Percentiles rank a stretch among this genome's conserved stretches.
Evolutionary conservation across 1,140 invertebrate species (phyloP).

Genomic region (Aethina tumida): DNA sequence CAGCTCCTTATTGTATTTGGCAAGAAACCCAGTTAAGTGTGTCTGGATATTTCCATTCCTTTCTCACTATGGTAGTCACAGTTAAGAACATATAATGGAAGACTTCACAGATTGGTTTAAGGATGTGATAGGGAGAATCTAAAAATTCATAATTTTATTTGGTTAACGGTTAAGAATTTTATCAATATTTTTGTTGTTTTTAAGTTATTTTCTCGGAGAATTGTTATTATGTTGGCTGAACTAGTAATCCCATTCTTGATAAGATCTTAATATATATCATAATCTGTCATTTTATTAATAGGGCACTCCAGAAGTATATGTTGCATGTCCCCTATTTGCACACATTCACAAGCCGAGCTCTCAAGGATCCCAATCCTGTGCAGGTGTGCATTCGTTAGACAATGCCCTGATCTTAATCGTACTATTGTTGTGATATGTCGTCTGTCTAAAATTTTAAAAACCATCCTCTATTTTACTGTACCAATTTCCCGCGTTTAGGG

Average conservation of each 20-base stretch:
- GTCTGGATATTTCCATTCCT: too few species aligned
- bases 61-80: too few species aligned
- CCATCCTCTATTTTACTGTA: slow-evolving; percentile 1
- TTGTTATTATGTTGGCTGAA: too few species aligned
- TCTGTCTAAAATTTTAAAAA: neutral
- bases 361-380: neutral
- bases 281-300: too few species aligned
- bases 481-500: slow-evolving; percentile 4
- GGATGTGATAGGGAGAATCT: slow-evolving; percentile 54
- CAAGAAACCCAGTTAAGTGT: too few species aligned
- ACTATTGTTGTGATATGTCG: slow-evolving; percentile 5
- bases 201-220: too few species aligned
- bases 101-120: slow-evolving; percentile 54
- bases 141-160: too few species aligned
- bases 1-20: too few species aligned
- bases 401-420: neutral
- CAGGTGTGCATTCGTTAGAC: neutral
- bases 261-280: slow-evolving; percentile 59
- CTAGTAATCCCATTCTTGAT: too few species aligned
- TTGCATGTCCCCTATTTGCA: neutral
- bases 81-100: too few species aligned
- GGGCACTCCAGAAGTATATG: slow-evolving; percentile 1
- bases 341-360: slow-evolving; percentile 1
- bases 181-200: too few species aligned
- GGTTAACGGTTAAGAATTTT: too few species aligned